phyloP scores from a whole-genome alignment of 2,113 vertebrate species.

The Pan troglodytes region DNA sequence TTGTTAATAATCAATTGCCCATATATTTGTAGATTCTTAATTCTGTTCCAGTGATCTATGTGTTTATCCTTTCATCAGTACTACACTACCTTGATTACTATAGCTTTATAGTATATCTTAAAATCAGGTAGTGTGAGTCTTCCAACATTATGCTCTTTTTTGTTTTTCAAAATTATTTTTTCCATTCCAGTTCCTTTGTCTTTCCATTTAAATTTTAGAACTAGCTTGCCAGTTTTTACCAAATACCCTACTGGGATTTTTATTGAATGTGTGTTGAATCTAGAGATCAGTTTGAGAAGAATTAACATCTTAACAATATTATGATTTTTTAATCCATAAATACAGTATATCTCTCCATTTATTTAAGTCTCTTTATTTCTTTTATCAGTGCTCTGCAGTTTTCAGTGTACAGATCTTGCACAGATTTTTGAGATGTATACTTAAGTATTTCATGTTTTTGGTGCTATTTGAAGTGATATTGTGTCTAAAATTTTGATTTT shows the following conservation, averaged over 20 bases:
- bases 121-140: background rate
- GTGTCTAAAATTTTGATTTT: background rate
- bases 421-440: background rate
- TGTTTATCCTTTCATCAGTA: background rate
- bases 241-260: background rate
- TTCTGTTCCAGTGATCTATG: background rate
- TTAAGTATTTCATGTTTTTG: background rate
- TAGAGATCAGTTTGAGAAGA: background rate
- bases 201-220: conserved; percentile 18
- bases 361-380: conserved; percentile 1
- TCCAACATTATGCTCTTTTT: background rate
- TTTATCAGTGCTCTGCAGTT: background rate
- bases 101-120: background rate
- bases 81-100: background rate
- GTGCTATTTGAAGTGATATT: background rate
- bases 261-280: background rate
- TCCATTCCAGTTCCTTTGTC: background rate
- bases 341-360: background rate
- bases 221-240: background rate
- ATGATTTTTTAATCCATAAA: background rate
- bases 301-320: background rate
- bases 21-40: background rate
- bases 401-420: background rate
- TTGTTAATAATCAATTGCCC: background rate
- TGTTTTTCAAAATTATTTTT: background rate